phyloP scores from a whole-genome alignment of 2,113 vertebrate genomes.

The Guaruba guarouba region DNA sequence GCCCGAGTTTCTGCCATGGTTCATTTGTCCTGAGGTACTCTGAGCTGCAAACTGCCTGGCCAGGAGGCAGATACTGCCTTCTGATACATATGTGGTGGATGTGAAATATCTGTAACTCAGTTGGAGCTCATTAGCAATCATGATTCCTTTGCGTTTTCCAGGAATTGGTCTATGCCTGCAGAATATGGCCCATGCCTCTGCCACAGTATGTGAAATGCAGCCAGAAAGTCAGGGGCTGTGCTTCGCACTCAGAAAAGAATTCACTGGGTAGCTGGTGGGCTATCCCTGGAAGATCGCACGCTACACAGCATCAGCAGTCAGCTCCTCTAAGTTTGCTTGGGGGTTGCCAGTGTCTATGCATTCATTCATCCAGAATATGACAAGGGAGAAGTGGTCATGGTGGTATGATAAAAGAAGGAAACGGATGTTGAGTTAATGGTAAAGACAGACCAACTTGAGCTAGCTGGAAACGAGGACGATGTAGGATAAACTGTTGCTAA shows the following conservation, averaged over 20 bases:
- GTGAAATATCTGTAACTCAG: neutral
- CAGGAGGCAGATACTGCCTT: fast-evolving
- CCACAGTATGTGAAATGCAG: neutral
- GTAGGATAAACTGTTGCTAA: neutral
- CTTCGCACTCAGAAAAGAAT: neutral
- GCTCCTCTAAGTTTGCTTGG: neutral
- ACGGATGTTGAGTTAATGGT: neutral
- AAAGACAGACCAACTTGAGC: neutral
- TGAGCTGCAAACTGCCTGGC: neutral
- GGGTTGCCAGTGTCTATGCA: neutral
- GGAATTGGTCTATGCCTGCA: neutral
- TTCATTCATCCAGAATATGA: neutral
- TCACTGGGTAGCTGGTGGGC: too few relatives aligned
- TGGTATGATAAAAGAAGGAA: neutral
- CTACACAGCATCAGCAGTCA: neutral
- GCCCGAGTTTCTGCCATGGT: neutral
- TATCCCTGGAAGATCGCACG: neutral
- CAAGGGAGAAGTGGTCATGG: neutral
- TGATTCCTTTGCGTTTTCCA: neutral
- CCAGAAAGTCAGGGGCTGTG: neutral
- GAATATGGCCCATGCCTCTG: neutral
- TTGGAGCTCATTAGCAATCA: neutral
- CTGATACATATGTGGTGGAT: neutral
- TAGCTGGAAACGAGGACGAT: neutral
- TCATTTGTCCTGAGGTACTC: neutral